Evolutionary conservation across 2,113 vertebrate genomes (phyloP).

Genomic region (Dissostichus mawsoni): DNA sequence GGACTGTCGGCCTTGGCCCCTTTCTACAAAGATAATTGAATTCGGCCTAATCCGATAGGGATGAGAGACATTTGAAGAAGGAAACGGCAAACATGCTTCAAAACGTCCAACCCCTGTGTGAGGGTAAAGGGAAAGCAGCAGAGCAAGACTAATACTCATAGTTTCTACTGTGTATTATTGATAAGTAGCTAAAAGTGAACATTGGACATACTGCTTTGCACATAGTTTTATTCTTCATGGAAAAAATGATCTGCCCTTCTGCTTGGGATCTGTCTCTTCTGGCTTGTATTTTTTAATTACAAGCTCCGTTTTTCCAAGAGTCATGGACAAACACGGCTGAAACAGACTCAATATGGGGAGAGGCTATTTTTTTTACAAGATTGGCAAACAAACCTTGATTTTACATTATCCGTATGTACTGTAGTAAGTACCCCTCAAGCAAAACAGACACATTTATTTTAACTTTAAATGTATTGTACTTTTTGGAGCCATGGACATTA

Average conservation of each 20-base stretch:
- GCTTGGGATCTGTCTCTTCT: constrained; percentile 28
- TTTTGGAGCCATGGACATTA: constrained; percentile 1
- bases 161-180: constrained; percentile 1
- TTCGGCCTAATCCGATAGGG: constrained; percentile 65
- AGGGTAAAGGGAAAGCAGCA: not conserved
- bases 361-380: not conserved
- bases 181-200: not conserved
- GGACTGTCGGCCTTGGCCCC: not conserved
- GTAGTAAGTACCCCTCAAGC: not conserved
- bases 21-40: constrained; percentile 54
- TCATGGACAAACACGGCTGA: constrained; percentile 22
- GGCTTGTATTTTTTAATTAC: constrained; percentile 33
- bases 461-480: not conserved
- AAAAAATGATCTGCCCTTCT: constrained; percentile 9
- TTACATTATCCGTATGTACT: constrained; percentile 5
- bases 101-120: constrained; percentile 11
- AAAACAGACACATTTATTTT: not conserved
- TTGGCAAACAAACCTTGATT: constrained; percentile 1
- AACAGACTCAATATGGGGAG: not conserved
- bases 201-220: not conserved
- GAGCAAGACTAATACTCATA: not conserved
- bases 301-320: constrained; percentile 66
- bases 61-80: constrained; percentile 54
- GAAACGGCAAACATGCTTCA: constrained; percentile 20
- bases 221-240: constrained; percentile 10